phyloP scores from a whole-genome alignment of 2,888 invertebrate genomes.

The Leptinotarsa rubiginosa region DNA sequence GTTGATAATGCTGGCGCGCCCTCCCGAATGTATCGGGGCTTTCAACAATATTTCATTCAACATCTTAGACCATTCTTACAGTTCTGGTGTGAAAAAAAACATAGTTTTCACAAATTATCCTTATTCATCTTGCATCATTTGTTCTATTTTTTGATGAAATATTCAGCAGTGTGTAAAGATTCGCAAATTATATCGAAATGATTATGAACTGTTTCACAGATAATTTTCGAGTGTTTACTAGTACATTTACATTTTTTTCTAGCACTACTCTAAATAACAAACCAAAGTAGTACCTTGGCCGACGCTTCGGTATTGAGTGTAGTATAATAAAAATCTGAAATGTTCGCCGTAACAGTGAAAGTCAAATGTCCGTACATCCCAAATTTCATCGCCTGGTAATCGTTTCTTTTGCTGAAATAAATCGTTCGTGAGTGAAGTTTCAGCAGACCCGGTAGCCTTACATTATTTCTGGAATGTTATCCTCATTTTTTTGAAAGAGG shows the following conservation, averaged over 20 bases:
- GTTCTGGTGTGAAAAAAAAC: no score
- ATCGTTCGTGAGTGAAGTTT: neutral
- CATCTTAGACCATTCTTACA: no score
- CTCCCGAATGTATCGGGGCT: no score
- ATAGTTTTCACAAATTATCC: no score
- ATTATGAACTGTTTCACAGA: neutral
- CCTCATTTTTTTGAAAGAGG: constrained; percentile 62
- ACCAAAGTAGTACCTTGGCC: constrained; percentile 29
- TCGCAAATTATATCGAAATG: no score
- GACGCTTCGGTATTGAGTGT: constrained; percentile 65
- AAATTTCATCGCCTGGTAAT: constrained; percentile 37
- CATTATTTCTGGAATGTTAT: constrained; percentile 20
- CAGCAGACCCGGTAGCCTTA: neutral
- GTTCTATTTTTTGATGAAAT: no score
- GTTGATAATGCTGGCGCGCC: no score
- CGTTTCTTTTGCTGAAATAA: constrained; percentile 45
- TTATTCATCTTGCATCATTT: no score
- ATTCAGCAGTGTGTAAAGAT: no score
- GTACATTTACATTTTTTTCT: neutral
- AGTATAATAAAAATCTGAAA: constrained; percentile 68
- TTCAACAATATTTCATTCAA: no score
- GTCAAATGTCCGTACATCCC: constrained; percentile 54
- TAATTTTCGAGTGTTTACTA: neutral
- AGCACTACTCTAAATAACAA: neutral
- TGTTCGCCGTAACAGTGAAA: constrained; percentile 53